phyloP scores from a whole-genome alignment of 1,140 invertebrate species.

The Paraescarpia echinospica region DNA sequence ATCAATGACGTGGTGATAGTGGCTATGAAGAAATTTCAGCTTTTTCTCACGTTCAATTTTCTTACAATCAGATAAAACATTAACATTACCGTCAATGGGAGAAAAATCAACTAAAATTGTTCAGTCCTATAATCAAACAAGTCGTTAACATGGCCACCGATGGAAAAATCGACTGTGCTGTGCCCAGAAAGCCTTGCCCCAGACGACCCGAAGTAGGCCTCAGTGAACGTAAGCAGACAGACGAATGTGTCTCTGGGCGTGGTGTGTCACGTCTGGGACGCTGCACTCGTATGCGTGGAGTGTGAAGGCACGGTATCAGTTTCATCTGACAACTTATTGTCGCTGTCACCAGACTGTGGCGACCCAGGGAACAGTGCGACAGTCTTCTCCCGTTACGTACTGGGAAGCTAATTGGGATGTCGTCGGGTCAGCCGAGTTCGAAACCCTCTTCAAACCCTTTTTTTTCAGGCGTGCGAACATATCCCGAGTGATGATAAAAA shows the following conservation, averaged over 20 bases:
- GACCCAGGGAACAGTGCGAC: not conserved
- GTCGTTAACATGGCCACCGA: no score
- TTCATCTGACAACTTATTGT: not conserved
- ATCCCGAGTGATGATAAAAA: not conserved
- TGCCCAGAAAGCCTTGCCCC: no score
- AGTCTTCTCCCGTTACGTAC: not conserved
- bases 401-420: not conserved
- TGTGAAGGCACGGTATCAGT: not conserved
- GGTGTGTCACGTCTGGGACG: not conserved
- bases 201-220: no score
- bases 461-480: not conserved
- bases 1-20: no score
- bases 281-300: not conserved
- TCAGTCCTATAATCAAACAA: no score
- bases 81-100: no score
- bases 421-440: not conserved
- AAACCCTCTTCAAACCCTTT: not conserved
- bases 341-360: no score
- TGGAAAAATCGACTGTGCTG: no score
- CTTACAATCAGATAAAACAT: no score
- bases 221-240: not conserved
- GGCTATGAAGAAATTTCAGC: no score
- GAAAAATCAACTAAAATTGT: no score
- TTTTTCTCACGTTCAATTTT: no score
- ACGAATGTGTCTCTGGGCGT: not conserved